Conservation (phyloP, 2,113 vertebrate species). For the Paratilapia polleni region DNA sequence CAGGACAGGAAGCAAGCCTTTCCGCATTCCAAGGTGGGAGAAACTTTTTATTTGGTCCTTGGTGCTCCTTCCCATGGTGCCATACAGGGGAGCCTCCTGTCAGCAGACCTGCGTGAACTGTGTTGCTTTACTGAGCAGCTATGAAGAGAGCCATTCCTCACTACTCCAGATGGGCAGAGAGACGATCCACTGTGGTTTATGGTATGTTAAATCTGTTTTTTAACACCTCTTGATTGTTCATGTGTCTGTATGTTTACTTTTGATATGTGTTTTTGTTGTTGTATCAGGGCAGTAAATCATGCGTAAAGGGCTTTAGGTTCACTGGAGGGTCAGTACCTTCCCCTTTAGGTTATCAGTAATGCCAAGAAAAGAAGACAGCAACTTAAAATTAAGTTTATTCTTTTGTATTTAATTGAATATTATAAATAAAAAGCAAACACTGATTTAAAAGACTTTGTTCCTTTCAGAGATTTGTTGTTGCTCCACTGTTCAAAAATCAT, state of each 20-base stretch:
- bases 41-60: neutral
- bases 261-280: neutral
- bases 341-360: neutral
- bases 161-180: constrained; percentile 78
- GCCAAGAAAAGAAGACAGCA: neutral
- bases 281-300: neutral
- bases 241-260: neutral
- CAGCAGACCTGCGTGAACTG: neutral
- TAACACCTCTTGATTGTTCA: neutral
- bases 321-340: neutral
- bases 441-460: neutral
- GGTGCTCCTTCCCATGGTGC: constrained; percentile 7
- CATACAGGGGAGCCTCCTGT: neutral
- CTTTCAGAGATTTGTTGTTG: neutral
- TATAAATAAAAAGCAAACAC: neutral
- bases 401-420: neutral
- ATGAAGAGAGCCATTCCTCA: constrained; percentile 62
- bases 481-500: neutral
- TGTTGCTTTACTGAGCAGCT: neutral
- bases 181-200: constrained; percentile 75
- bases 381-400: neutral
- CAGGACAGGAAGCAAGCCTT: constrained; percentile 75
- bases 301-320: neutral
- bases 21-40: constrained; percentile 78
- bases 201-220: constrained; percentile 64